These are phyloP conservation scores for Liodrosophila aerea DNA, from an alignment of 2,888 invertebrate species.

Conservation along the genomic window DNA sequence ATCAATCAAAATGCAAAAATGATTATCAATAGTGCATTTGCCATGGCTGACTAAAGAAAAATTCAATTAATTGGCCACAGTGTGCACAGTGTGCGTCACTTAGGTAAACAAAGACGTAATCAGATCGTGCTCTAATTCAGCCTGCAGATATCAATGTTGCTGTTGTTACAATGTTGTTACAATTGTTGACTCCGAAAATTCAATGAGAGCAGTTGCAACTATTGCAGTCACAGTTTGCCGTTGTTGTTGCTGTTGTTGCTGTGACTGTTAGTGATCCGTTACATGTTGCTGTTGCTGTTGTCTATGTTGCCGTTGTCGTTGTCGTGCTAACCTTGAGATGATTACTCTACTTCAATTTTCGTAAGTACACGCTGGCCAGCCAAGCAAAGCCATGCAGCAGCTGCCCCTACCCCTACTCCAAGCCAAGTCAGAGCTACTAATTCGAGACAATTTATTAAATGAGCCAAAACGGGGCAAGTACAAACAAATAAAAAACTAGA, in stretches of 20 bases:
- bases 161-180: constrained; percentile 26
- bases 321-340: constrained; percentile 79
- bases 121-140: constrained; percentile 69
- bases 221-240: constrained; percentile 31
- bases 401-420: too few species aligned
- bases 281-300: constrained; percentile 51
- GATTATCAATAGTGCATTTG: constrained; percentile 36
- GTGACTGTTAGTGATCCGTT: constrained; percentile 69
- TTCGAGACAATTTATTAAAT: constrained; percentile 72
- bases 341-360: constrained; percentile 72
- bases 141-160: constrained; percentile 33
- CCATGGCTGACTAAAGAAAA: constrained; percentile 32
- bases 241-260: constrained; percentile 30
- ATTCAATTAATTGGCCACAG: constrained; percentile 62
- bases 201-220: constrained; percentile 40
- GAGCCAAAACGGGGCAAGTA: constrained; percentile 59
- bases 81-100: constrained; percentile 62
- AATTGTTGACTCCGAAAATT: constrained; percentile 24
- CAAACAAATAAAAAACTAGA: constrained; percentile 13
- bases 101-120: constrained; percentile 60
- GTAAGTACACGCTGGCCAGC: constrained; percentile 45
- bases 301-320: constrained; percentile 30
- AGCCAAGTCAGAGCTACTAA: constrained; percentile 47
- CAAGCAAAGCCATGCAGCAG: constrained; percentile 23
- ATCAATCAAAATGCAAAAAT: constrained; percentile 35